Evolutionary conservation across 2,888 invertebrate genomes (phyloP).

Genomic region (Dasypogon diadema): DNA sequence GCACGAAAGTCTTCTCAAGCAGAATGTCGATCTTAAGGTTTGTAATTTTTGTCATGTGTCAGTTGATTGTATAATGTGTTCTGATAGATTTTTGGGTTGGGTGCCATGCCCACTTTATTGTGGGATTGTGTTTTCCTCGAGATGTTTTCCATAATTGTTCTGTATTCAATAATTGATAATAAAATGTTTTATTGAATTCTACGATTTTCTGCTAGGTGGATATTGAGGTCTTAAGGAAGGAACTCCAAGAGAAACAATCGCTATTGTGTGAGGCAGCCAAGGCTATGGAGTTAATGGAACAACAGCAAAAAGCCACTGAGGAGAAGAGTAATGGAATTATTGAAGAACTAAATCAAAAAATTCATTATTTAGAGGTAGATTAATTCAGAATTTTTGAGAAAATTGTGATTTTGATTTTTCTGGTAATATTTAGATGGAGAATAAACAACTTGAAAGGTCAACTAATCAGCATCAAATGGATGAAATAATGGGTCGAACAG

Average conservation of each 20-base stretch:
- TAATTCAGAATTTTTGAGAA: not conserved
- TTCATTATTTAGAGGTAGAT: slow-evolving; percentile 58
- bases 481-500: slow-evolving; percentile 60
- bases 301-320: slow-evolving; percentile 71
- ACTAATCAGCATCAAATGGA: slow-evolving; percentile 56
- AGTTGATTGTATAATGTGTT: not conserved
- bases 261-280: slow-evolving; percentile 86
- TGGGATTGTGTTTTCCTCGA: no score
- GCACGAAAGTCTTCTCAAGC: slow-evolving; percentile 70
- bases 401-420: slow-evolving; percentile 11
- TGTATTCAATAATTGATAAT: not conserved
- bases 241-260: slow-evolving; percentile 85
- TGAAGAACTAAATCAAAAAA: slow-evolving; percentile 66
- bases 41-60: slow-evolving; percentile 49
- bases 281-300: slow-evolving; percentile 82
- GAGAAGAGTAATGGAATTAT: slow-evolving; percentile 64
- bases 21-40: slow-evolving; percentile 77
- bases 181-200: not conserved
- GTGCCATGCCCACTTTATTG: slow-evolving; percentile 45
- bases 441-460: slow-evolving; percentile 59
- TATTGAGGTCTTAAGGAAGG: slow-evolving; percentile 80
- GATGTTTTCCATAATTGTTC: not conserved
- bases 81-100: slow-evolving; percentile 10
- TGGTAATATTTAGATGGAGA: slow-evolving; percentile 55
- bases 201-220: slow-evolving; percentile 72